A percentile compares a stretch with the other conserved stretches of the same genome.
These are phyloP conservation scores for Strigamia transsilvanica DNA, from an alignment of 2,888 invertebrate genomes.

Conservation along the genomic window DNA sequence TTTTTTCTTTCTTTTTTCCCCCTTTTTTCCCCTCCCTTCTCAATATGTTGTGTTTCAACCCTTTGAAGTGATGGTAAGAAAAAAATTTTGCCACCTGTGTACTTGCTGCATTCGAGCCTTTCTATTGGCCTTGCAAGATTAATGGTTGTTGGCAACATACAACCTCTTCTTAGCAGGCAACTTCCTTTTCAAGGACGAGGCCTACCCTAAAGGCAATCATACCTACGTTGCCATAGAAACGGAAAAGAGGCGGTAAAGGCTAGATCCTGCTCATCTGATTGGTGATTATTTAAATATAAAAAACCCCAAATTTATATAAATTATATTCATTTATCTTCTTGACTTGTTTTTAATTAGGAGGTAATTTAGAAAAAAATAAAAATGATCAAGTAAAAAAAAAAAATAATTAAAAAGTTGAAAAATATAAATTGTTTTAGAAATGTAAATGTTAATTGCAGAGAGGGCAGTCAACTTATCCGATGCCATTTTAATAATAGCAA, in stretches of 20 bases:
- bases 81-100: conserved; percentile 44
- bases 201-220: conserved; percentile 41
- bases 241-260: not conserved
- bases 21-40: not conserved
- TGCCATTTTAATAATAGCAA: not conserved
- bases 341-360: conserved; percentile 6
- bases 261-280: conserved; percentile 43
- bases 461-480: too few relatives aligned
- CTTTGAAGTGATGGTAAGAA: conserved; percentile 30
- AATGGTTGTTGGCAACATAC: conserved; percentile 46
- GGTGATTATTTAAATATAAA: not conserved
- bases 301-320: conserved; percentile 14
- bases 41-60: conserved; percentile 35
- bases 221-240: conserved; percentile 26
- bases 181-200: conserved; percentile 49
- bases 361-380: not conserved
- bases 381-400: not conserved
- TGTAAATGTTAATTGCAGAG: too few relatives aligned
- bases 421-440: not conserved
- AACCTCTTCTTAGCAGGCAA: conserved; percentile 43
- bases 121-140: conserved; percentile 48
- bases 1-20: not conserved
- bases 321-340: conserved; percentile 33
- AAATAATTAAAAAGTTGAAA: not conserved
- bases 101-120: not conserved